Evolutionary conservation across 2,797 vertebrate species (phyloP).

Genomic region (Xenops minutus): DNA sequence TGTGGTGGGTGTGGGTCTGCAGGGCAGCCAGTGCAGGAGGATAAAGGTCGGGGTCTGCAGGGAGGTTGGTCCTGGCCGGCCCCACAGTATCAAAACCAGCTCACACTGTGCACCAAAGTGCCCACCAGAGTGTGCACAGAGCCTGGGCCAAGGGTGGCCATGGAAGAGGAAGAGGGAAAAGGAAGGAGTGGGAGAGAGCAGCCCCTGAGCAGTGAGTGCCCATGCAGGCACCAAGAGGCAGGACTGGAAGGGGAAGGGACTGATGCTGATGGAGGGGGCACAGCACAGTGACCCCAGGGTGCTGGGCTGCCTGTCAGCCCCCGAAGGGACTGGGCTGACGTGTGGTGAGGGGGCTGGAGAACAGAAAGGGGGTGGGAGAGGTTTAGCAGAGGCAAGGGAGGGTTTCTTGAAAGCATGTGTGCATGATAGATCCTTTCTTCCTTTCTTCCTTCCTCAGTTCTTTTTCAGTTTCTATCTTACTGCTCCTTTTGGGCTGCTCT

Average conservation of each 20-base stretch:
- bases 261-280: neutral
- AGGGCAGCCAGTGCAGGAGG: neutral
- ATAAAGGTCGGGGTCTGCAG: neutral
- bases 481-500: too few relatives aligned
- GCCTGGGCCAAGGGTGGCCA: neutral
- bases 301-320: neutral
- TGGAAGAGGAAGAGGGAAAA: neutral
- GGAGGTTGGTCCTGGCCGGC: neutral
- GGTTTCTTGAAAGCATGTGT: neutral
- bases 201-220: neutral
- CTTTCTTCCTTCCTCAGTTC: too few relatives aligned
- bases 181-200: neutral
- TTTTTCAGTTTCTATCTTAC: too few relatives aligned
- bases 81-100: neutral
- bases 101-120: accelerated
- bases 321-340: neutral
- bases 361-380: neutral
- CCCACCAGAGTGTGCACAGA: neutral
- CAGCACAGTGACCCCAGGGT: neutral
- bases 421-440: too few relatives aligned
- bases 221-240: neutral
- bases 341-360: neutral
- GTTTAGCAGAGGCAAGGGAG: neutral
- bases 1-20: neutral
- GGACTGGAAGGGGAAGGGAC: neutral